These are phyloP conservation scores for Solea senegalensis DNA, from an alignment of 2,113 vertebrate species.

Conservation along the genomic window DNA sequence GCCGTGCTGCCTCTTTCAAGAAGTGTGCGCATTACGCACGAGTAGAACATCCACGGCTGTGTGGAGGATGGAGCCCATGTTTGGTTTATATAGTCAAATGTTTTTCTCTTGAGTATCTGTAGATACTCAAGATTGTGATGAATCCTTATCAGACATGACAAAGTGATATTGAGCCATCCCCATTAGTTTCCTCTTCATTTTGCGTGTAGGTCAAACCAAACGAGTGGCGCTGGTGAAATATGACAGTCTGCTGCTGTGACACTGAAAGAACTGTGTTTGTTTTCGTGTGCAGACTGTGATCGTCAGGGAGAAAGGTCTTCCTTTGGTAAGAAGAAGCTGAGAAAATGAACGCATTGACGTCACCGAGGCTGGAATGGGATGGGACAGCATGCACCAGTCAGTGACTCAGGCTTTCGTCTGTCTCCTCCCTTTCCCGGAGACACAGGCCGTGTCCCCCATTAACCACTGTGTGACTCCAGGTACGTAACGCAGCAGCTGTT, in stretches of 20 bases:
- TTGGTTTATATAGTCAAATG: neutral
- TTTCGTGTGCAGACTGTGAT: neutral
- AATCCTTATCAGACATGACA: too few species aligned
- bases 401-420: constrained; percentile 47
- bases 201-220: too few species aligned
- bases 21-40: constrained; percentile 22
- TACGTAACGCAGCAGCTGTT: constrained; percentile 4
- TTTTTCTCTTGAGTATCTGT: too few species aligned
- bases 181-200: too few species aligned
- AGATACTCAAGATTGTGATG: too few species aligned
- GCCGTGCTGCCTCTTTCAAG: neutral
- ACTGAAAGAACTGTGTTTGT: neutral
- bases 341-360: constrained; percentile 15
- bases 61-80: neutral
- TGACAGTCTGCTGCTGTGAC: neutral
- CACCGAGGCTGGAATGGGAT: constrained; percentile 21
- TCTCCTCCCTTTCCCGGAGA: constrained; percentile 44
- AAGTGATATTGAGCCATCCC: too few species aligned
- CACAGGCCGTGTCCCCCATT: constrained; percentile 2
- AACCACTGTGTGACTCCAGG: constrained; percentile 34
- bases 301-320: neutral
- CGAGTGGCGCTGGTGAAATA: too few species aligned
- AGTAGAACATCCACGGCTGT: neutral
- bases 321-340: neutral
- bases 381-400: constrained; percentile 19